Base-by-base conservation (phyloP, 2,113 vertebrate species). In the Pogona vitticeps region DNA sequence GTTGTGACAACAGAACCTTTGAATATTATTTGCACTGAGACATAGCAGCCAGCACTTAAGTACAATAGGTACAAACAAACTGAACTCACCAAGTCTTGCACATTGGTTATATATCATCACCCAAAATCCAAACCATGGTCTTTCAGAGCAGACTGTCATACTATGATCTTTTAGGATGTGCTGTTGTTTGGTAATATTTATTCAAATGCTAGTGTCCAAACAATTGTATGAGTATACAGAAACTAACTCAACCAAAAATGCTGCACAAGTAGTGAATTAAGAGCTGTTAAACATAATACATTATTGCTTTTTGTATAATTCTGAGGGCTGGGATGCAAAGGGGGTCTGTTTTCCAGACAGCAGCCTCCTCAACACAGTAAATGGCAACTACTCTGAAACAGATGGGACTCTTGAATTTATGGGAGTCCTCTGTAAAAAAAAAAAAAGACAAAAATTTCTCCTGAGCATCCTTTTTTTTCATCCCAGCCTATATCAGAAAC, bases 1-100 rank as follows among this genome's bases (percentile, higher is more conserved):
- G 92, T 93, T 96, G 93, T 91, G 93, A 93, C 92, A 96, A 95
- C 92, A 94, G 3, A 23, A 26, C 87, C 71, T 88, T 83, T 12
- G 87, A 89, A 79, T 88, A 91, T 90, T 90, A 92, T 91, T 91
- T 95, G 90, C 82, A 80, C 82, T 85, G 88, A 90, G 85, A 89
- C 75, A 89, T 95, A 90, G 91, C 89, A 91, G 88, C 77, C 80
- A 90, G 80, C 63, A 90, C 15, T 91, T 90, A 92, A 88, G 89
- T 80, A 82, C 68, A 93, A 84, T 88, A 90, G 86, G 92, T 73
- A 88, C 81, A 92, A 94, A 88, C 93, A 91, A n/a, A n/a, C n/a
- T n/a, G 89, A 93, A 90, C 87, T 36, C 26, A 85, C 0, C 7
- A 0, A 91, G 92, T 87, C 83, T 42, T 33, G 17, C 52, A 77